Percentiles rank a stretch among this genome's conserved stretches.
phyloP scores from a whole-genome alignment of 1,140 invertebrate species.

The Sitobion miscanthi region DNA sequence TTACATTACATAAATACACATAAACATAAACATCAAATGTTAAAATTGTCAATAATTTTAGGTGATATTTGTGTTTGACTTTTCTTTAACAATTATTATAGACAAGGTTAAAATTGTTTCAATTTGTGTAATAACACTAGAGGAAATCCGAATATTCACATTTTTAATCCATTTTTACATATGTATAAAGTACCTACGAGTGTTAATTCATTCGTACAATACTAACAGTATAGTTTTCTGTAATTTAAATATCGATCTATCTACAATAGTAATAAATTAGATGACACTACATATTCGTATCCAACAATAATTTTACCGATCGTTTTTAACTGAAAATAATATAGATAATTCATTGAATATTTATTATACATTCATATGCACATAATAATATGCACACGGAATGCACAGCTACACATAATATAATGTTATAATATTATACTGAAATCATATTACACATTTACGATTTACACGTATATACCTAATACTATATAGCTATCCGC shows the following conservation, averaged over 20 bases:
- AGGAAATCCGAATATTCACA: not conserved
- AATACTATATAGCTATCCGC: too few relatives aligned
- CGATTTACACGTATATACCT: not conserved
- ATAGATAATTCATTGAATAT: not conserved
- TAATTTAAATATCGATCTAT: not conserved
- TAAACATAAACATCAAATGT: not conserved
- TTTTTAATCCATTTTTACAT: not conserved
- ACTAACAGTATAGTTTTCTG: not conserved
- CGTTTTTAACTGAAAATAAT: not conserved
- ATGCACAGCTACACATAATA: not conserved
- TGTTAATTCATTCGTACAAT: not conserved
- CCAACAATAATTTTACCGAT: not conserved
- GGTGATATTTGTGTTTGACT: not conserved
- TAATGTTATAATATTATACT: not conserved
- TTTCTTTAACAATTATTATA: not conserved
- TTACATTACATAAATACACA: not conserved
- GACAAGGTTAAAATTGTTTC: not conserved
- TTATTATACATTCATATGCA: not conserved
- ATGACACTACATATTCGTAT: not conserved
- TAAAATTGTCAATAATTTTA: not conserved
- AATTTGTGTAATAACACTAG: not conserved
- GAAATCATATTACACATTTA: not conserved
- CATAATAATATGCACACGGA: not conserved
- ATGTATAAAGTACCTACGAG: not conserved
- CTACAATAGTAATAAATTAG: not conserved